Evolutionary conservation across 2,797 vertebrate species (phyloP).

Genomic region (Aulostomus chinensis): DNA sequence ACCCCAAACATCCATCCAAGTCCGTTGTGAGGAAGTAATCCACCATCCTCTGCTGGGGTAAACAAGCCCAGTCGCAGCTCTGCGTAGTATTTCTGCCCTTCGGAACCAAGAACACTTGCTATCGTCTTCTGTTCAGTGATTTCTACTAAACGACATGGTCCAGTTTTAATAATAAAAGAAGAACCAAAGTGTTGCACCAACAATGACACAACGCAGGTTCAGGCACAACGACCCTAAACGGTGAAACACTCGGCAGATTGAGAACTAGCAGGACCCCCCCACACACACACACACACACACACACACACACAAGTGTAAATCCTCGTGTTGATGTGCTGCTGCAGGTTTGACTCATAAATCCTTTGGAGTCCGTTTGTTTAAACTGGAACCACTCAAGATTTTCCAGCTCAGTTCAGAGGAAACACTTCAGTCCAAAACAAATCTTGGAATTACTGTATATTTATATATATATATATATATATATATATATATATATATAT

Average conservation of each 20-base stretch:
- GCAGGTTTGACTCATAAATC: constrained; percentile 26
- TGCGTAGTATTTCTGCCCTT: no score
- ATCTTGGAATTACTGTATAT: no score
- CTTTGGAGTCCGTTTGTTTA: constrained; percentile 19
- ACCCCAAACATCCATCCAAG: neutral
- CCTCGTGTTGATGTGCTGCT: constrained; percentile 47
- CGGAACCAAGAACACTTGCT: no score
- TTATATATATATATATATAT: no score
- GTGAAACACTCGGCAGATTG: constrained; percentile 20
- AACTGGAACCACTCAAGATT: constrained; percentile 11
- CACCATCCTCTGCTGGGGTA: neutral
- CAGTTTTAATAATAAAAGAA: no score
- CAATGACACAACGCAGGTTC: neutral
- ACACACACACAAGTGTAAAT: no score
- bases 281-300: no score
- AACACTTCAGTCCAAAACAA: no score
- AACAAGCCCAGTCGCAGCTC: neutral
- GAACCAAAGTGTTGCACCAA: no score
- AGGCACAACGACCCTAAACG: constrained; percentile 41
- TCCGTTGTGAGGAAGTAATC: neutral
- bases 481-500: no score
- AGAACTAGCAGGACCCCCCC: constrained; percentile 42
- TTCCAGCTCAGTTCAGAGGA: constrained; percentile 22
- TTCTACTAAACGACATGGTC: no score
- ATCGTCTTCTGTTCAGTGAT: no score